These are phyloP conservation scores for Hydrozoanthus gracilis DNA, from an alignment of 92 coral and sea anemone species.

Conservation along the genomic window DNA sequence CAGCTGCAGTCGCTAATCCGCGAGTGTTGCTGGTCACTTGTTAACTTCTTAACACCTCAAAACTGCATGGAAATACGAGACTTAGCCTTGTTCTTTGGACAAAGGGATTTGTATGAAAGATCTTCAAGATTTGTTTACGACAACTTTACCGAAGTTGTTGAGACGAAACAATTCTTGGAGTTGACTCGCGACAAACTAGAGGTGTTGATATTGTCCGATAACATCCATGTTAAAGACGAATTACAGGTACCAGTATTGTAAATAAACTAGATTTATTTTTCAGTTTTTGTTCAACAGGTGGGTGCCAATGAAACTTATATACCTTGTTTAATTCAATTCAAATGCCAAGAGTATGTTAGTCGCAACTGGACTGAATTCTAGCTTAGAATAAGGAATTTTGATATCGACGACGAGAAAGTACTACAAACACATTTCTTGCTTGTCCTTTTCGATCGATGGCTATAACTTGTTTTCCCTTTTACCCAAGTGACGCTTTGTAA, in stretches of 20 bases:
- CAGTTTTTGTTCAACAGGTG: slow-evolving; percentile 1
- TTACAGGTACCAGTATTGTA: slow-evolving; percentile 57
- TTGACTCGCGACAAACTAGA: slow-evolving; percentile 66
- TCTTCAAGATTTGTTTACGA: slow-evolving; percentile 69
- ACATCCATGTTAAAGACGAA: too few species aligned
- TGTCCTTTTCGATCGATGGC: too few species aligned
- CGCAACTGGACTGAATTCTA: too few species aligned
- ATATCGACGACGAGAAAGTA: too few species aligned
- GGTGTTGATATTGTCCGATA: slow-evolving; percentile 65
- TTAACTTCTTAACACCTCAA: slow-evolving; percentile 70
- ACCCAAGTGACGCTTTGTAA: too few species aligned
- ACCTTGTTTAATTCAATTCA: too few species aligned
- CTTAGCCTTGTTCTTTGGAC: slow-evolving; percentile 63
- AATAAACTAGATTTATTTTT: neutral
- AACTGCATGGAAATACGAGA: slow-evolving; percentile 70
- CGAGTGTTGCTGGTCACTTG: slow-evolving; percentile 73
- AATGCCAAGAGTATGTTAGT: too few species aligned
- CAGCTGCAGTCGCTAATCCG: slow-evolving; percentile 68
- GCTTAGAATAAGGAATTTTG: too few species aligned
- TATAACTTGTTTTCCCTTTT: too few species aligned
- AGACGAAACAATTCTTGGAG: slow-evolving; percentile 62
- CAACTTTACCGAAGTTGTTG: slow-evolving; percentile 64
- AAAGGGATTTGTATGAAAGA: slow-evolving; percentile 66
- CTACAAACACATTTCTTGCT: too few species aligned
- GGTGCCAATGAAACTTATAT: too few species aligned